Conservation (phyloP, 1,140 invertebrate genomes). For the Drosophila takahashii region DNA sequence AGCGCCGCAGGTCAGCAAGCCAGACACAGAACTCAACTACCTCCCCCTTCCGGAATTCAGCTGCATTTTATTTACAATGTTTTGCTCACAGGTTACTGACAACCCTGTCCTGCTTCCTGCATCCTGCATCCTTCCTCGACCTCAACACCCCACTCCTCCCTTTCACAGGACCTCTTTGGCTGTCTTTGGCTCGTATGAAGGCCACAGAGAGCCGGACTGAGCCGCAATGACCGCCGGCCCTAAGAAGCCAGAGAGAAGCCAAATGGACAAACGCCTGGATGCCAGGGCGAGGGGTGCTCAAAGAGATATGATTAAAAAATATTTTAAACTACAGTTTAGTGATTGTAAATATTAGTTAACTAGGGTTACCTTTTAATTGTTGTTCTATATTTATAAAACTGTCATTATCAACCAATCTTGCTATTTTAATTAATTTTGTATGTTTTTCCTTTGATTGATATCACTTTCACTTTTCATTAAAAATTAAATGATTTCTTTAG, state of each 20-base stretch:
- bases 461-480: too few species aligned
- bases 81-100: conserved; percentile 67
- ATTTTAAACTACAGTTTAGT: neutral
- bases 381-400: too few species aligned
- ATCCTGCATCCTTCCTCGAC: conserved; percentile 14
- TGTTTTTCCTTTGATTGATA: too few species aligned
- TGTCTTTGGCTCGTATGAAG: conserved; percentile 28
- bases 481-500: too few species aligned
- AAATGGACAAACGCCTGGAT: conserved; percentile 51
- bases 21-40: conserved; percentile 51
- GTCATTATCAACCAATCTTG: too few species aligned
- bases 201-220: conserved; percentile 19
- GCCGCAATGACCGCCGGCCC: conserved; percentile 53
- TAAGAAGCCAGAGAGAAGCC: conserved; percentile 55
- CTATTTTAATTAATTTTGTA: too few species aligned
- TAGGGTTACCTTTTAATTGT: too few species aligned
- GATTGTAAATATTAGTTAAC: neutral
- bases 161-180: conserved; percentile 9
- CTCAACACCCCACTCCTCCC: neutral
- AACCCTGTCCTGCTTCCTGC: conserved; percentile 17
- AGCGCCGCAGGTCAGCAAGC: conserved; percentile 76
- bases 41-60: conserved; percentile 25
- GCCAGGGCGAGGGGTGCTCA: conserved; percentile 6
- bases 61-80: conserved; percentile 79
- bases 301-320: conserved; percentile 6